Percentiles rank a stretch among this genome's conserved stretches.
phyloP scores from a whole-genome alignment of 2,888 invertebrate species.

The Tiliacea citrago region DNA sequence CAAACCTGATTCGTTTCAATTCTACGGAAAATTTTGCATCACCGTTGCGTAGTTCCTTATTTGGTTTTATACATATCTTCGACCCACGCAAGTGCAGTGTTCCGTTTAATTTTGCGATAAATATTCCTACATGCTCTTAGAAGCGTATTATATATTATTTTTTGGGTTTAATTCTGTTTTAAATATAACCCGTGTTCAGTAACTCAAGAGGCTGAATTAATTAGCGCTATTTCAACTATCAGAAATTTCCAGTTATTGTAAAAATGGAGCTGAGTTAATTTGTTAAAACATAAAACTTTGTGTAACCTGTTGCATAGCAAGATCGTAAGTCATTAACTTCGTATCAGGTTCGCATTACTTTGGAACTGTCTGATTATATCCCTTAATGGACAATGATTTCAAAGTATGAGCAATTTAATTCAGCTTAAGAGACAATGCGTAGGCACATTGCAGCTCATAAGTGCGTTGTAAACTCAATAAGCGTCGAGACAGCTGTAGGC shows the following conservation, averaged over 20 bases:
- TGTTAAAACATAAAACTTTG: not conserved
- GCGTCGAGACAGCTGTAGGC: conserved; percentile 88
- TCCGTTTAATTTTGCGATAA: conserved; percentile 68
- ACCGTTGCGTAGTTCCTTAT: conserved; percentile 55
- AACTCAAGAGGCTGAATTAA: not conserved
- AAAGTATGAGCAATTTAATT: conserved; percentile 88
- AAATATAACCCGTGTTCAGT: conserved; percentile 8
- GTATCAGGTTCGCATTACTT: conserved; percentile 47
- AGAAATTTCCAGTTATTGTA: not conserved
- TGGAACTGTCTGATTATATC: conserved; percentile 69
- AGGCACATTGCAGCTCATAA: conserved; percentile 87
- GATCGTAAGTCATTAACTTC: conserved; percentile 29
- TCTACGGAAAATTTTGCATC: conserved; percentile 64
- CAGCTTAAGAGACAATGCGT: conserved; percentile 86
- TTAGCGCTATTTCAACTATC: not conserved
- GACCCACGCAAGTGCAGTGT: conserved; percentile 69
- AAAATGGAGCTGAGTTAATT: not conserved
- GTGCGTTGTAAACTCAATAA: conserved; percentile 89
- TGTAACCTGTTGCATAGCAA: conserved; percentile 14
- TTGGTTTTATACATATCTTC: conserved; percentile 64
- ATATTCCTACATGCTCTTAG: conserved; percentile 62
- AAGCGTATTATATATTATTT: conserved; percentile 36
- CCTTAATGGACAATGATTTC: conserved; percentile 79
- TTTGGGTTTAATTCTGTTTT: conserved; percentile 19
- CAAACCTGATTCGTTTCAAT: conserved; percentile 34